phyloP scores from a whole-genome alignment of 1,140 invertebrate genomes.

The Pantala flavescens region DNA sequence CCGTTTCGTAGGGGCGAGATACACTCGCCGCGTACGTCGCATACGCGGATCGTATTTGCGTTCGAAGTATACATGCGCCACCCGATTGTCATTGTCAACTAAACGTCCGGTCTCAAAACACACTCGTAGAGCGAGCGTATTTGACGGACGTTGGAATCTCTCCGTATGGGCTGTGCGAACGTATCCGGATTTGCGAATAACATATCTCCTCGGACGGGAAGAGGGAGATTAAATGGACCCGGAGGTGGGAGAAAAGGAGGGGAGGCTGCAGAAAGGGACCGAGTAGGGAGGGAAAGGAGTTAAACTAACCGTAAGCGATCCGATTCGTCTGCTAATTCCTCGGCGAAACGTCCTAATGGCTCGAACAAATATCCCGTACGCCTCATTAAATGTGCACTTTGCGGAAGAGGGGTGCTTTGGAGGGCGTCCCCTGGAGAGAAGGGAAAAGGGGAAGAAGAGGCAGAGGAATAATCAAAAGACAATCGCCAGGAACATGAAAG shows the following conservation, averaged over 20 bases:
- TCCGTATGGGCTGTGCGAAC: too few species aligned
- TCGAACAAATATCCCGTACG: constrained; percentile 1
- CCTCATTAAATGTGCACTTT: constrained; percentile 9
- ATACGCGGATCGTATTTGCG: too few species aligned
- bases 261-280: background rate
- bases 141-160: too few species aligned
- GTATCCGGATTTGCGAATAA: too few species aligned
- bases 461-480: background rate
- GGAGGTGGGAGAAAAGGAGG: background rate
- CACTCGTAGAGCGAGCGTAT: too few species aligned
- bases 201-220: too few species aligned
- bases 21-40: too few species aligned
- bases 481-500: too few species aligned
- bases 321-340: constrained; percentile 2
- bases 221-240: background rate
- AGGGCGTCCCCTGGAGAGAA: background rate
- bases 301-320: background rate
- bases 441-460: background rate
- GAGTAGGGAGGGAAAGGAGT: background rate
- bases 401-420: background rate
- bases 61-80: too few species aligned
- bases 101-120: too few species aligned
- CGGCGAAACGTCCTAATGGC: constrained; percentile 1
- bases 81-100: too few species aligned
- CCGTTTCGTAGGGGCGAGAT: too few species aligned